phyloP scores from a whole-genome alignment of 2,113 vertebrate species.

The Pycnonotus jocosus region DNA sequence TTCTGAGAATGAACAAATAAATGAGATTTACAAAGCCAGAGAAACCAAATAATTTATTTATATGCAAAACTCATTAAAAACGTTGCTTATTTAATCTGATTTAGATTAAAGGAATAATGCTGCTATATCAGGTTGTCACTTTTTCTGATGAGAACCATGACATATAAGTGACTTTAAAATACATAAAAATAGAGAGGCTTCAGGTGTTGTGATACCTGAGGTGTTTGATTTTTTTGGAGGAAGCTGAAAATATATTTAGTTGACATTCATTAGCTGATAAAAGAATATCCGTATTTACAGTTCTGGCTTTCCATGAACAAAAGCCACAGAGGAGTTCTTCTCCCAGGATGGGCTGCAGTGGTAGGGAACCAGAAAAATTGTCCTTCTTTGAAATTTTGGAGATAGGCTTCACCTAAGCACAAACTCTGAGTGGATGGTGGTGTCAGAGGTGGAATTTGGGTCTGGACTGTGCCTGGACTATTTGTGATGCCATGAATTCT shows the following conservation, averaged over 20 bases:
- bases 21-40: background rate
- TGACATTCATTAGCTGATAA: background rate
- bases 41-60: background rate
- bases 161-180: background rate
- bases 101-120: background rate
- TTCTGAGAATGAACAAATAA: background rate
- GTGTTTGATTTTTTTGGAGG: background rate
- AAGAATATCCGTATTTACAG: background rate
- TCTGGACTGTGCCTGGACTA: background rate
- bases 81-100: background rate
- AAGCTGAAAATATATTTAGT: background rate
- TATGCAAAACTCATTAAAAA: background rate
- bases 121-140: background rate
- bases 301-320: background rate
- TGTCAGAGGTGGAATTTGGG: background rate
- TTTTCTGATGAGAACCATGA: background rate
- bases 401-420: background rate
- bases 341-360: background rate
- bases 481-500: background rate
- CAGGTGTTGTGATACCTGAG: background rate
- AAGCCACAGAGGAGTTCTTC: background rate
- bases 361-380: background rate
- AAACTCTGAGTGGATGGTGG: background rate
- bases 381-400: background rate
- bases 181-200: background rate